These are phyloP conservation scores for Pitangus sulphuratus DNA, from an alignment of 2,797 vertebrate species.

Conservation along the genomic window DNA sequence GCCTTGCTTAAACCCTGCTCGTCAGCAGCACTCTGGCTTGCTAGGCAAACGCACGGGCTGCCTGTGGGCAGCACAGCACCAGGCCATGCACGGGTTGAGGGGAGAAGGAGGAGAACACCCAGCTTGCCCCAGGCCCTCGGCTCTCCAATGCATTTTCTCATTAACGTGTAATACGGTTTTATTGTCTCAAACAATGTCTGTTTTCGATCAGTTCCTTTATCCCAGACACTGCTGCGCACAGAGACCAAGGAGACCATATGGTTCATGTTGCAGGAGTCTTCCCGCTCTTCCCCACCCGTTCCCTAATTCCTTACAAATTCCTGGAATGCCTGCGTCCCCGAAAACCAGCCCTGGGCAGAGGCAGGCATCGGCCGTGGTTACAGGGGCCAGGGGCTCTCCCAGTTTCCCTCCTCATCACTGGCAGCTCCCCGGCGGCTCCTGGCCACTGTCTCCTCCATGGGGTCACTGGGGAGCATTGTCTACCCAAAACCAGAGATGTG, in stretches of 20 bases:
- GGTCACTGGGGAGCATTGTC: fast-evolving
- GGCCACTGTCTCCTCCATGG: fast-evolving
- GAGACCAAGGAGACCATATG: conserved; percentile 70
- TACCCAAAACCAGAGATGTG: fast-evolving
- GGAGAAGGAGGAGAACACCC: conserved; percentile 45
- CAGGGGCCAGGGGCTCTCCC: background rate
- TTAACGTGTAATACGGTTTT: conserved; percentile 74
- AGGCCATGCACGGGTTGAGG: background rate
- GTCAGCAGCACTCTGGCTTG: fast-evolving
- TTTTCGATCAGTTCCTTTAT: conserved; percentile 75
- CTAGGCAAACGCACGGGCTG: background rate
- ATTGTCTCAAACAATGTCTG: conserved; percentile 76
- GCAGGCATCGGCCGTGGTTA: background rate
- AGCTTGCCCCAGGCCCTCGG: conserved; percentile 42
- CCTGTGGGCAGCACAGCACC: background rate
- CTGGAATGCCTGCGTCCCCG: conserved; percentile 75
- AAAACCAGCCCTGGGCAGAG: conserved; percentile 64
- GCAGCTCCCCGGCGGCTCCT: background rate
- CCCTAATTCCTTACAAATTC: conserved; percentile 77
- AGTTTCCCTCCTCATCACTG: background rate
- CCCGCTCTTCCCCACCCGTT: conserved; percentile 40
- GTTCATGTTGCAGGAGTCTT: conserved; percentile 74
- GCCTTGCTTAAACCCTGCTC: background rate
- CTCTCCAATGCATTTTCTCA: conserved; percentile 74
- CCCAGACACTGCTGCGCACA: conserved; percentile 42